Evolutionary conservation across 2,113 vertebrate species (phyloP).

Genomic region (Phainopepla nitens): DNA sequence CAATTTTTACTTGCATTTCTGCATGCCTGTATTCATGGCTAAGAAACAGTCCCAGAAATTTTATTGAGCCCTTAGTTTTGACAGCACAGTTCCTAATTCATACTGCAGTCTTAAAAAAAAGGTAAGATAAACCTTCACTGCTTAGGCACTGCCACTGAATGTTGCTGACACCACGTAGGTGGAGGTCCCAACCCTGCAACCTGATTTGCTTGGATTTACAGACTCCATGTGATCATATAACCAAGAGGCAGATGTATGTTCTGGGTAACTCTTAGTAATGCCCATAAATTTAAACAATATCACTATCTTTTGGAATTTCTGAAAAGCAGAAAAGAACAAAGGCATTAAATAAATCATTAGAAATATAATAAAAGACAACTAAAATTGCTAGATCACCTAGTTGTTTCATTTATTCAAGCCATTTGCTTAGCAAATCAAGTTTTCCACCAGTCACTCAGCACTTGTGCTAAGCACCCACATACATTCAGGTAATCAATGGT

Average conservation of each 20-base stretch:
- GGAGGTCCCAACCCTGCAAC: neutral
- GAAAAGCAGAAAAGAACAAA: neutral
- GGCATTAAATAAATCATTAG: neutral
- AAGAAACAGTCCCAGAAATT: neutral
- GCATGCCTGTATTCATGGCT: neutral
- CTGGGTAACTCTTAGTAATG: neutral
- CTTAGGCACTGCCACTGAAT: neutral
- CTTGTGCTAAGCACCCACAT: slow-evolving; percentile 45
- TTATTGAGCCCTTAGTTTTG: neutral
- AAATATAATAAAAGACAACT: slow-evolving; percentile 13
- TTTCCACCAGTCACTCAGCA: slow-evolving; percentile 51
- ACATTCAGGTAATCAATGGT: slow-evolving; percentile 42
- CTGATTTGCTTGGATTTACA: neutral
- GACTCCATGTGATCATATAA: neutral
- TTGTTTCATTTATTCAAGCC: slow-evolving; percentile 66
- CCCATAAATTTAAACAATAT: neutral
- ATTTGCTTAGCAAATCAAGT: slow-evolving; percentile 70
- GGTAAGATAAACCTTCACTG: neutral
- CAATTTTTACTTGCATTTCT: neutral
- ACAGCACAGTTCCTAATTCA: neutral
- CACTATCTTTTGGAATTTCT: neutral
- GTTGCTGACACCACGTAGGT: neutral
- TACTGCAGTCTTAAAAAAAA: neutral
- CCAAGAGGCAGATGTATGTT: neutral
- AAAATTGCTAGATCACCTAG: slow-evolving; percentile 4